Percentiles rank a stretch among this genome's conserved stretches.
These are phyloP conservation scores for Coenonympha arcania DNA, from an alignment of 2,888 invertebrate genomes.

Conservation along the genomic window DNA sequence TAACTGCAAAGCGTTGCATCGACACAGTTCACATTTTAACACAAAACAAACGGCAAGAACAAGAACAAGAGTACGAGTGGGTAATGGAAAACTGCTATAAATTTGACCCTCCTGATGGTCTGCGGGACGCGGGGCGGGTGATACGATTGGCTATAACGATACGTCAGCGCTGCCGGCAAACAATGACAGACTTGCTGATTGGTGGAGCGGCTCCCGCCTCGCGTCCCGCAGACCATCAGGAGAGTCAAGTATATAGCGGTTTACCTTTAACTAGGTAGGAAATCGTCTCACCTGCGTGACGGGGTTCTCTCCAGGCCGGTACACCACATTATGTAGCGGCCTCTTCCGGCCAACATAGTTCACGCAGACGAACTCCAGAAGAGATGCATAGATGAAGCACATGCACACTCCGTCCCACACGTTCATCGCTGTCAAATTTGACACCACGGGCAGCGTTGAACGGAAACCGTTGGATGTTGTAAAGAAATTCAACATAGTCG, in stretches of 20 bases:
- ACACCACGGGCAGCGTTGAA: conserved; percentile 93
- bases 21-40: conserved; percentile 18
- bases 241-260: too few relatives aligned
- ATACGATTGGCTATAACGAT: too few relatives aligned
- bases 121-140: too few relatives aligned
- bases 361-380: conserved; percentile 94
- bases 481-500: conserved; percentile 98
- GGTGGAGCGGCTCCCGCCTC: too few relatives aligned
- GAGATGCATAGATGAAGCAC: conserved; percentile 96
- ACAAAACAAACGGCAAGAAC: conserved; percentile 21
- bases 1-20: conserved; percentile 21
- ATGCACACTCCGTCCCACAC: conserved; percentile 98
- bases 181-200: too few relatives aligned
- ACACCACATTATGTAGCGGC: conserved; percentile 90
- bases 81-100: too few relatives aligned
- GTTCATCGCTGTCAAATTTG: conserved; percentile 95
- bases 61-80: neutral
- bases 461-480: conserved; percentile 95
- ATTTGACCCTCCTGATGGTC: too few relatives aligned
- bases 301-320: conserved; percentile 91
- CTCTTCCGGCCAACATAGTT: conserved; percentile 95
- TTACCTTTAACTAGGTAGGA: too few relatives aligned
- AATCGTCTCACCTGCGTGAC: conserved; percentile 89
- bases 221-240: too few relatives aligned
- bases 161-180: too few relatives aligned